phyloP scores from a whole-genome alignment of 2,888 invertebrate genomes.

The Onthophagus sagittarius region DNA sequence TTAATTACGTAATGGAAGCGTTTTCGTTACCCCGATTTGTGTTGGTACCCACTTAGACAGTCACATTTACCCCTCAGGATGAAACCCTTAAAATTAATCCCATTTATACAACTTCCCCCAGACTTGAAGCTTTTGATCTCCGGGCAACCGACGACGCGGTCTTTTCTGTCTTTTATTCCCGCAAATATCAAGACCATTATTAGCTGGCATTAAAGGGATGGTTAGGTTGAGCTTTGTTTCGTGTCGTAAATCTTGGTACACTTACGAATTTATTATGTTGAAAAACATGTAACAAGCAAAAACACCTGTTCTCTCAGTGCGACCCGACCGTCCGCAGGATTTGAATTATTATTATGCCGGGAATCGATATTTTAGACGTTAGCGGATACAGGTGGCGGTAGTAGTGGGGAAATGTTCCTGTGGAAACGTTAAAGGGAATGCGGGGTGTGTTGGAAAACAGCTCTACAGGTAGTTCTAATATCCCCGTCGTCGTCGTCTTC shows the following conservation, averaged over 20 bases:
- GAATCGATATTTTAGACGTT: constrained; percentile 11
- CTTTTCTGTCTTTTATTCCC: background rate
- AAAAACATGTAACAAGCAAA: constrained; percentile 2
- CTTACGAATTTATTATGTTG: constrained; percentile 5
- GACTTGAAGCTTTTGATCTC: background rate
- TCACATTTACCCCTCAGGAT: background rate
- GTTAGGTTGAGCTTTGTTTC: too few species aligned
- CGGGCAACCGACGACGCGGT: background rate
- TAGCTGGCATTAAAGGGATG: background rate
- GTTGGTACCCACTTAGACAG: background rate
- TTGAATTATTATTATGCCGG: constrained; percentile 1
- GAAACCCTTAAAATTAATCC: constrained; percentile 4
- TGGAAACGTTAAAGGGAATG: background rate
- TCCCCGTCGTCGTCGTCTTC: background rate
- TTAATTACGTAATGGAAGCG: background rate
- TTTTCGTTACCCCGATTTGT: background rate
- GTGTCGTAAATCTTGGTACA: background rate
- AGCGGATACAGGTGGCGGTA: background rate
- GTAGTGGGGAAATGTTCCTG: constrained; percentile 4
- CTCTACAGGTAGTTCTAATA: constrained; percentile 6
- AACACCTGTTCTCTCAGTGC: background rate
- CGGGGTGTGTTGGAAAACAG: constrained; percentile 1
- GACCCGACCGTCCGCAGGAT: background rate
- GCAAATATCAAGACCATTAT: background rate
- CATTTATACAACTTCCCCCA: constrained; percentile 1